Base-by-base conservation (phyloP, 2,888 invertebrate species). In the Philereme transversata region DNA sequence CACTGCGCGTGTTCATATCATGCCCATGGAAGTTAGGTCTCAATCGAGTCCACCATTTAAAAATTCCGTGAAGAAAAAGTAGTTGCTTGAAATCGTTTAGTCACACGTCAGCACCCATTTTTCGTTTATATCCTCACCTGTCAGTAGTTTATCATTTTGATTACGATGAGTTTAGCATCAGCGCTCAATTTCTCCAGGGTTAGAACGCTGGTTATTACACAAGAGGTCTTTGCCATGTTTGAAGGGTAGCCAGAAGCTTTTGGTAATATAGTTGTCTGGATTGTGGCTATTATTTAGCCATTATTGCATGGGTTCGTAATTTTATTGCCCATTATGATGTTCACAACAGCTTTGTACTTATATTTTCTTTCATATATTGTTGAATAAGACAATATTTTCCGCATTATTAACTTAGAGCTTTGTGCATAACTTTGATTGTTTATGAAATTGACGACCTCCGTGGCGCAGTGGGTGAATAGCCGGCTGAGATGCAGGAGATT, bases 271-370 rank as follows among this genome's bases (percentile, higher is more conserved):
- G 33, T 4, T 9, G 79, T 79, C 83, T 87, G 87, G 85, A 40
- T 79, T 67, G 61, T 72, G 59, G 88, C 86, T 86, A 87, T 84
- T 72, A 77, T 77, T 72, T 75, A 70, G 75, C 68, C 71, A 77
- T 51, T 49, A 49, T 59, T 38, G 43, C 57, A 7, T n/a, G 47
- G 5, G 48, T 56, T 52, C 59, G 57, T 43, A 54, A 59, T 57
- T 57, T 64, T 62, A 62, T 67, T 64, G 53, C 57, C 7, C 52
- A 51, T 62, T 49, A 52, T 51, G 57, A 38, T 64, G 51, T 62
- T 60, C 50, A 35, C 44, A 36, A 40, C 48, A 38, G 40, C 36
- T 9, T 50, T 53, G 51, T 58, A n/a, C n/a, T n/a, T n/a, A 53
- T 48, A 57, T 56, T 51, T 11, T 58, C 48, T 60, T 11, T 11